Evolutionary conservation across 1,140 invertebrate genomes (phyloP).

Genomic region (Scaptodrosophila lebanonensis): DNA sequence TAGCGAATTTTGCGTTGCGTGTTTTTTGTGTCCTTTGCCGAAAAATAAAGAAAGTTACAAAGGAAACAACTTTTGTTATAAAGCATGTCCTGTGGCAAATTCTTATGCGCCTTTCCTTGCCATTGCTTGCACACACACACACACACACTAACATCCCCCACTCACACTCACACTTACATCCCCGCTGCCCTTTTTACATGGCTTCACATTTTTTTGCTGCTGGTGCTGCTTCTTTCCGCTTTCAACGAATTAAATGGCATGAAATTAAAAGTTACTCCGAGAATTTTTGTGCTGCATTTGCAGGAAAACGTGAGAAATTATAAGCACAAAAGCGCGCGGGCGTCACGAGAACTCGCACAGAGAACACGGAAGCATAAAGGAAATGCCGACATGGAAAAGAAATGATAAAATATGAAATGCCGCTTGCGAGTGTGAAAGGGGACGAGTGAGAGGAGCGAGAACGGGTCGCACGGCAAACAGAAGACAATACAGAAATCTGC

Average conservation of each 20-base stretch:
- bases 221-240: constrained; percentile 45
- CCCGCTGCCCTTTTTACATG: constrained; percentile 34
- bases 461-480: constrained; percentile 13
- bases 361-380: constrained; percentile 34
- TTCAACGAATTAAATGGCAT: constrained; percentile 74
- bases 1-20: constrained; percentile 20
- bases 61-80: constrained; percentile 66
- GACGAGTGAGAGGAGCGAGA: constrained; percentile 15
- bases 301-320: constrained; percentile 75
- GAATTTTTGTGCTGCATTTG: constrained; percentile 73
- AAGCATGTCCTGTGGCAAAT: constrained; percentile 73
- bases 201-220: constrained; percentile 60
- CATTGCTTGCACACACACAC: constrained; percentile 18
- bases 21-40: constrained; percentile 1
- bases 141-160: too few species aligned
- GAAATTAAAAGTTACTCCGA: constrained; percentile 73
- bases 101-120: constrained; percentile 28
- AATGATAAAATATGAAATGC: constrained; percentile 63
- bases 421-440: neutral
- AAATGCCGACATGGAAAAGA: constrained; percentile 29
- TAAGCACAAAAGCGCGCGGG: constrained; percentile 60
- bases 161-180: too few species aligned
- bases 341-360: constrained; percentile 31
- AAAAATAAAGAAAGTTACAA: constrained; percentile 51
- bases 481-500: constrained; percentile 68